Evolutionary conservation across 2,888 invertebrate genomes (phyloP).

Genomic region (Iphiclides podalirius): DNA sequence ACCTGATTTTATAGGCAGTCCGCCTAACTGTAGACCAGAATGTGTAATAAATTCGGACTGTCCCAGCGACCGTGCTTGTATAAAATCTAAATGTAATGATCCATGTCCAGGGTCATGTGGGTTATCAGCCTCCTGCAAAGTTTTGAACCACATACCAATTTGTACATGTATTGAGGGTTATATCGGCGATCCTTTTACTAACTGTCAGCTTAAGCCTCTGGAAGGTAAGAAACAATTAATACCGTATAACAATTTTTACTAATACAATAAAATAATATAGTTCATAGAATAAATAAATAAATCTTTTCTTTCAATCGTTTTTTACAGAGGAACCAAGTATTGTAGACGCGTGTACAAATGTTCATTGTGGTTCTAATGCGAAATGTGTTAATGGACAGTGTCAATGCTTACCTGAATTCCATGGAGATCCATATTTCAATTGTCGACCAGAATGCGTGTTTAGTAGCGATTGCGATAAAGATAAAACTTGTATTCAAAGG

Average conservation of each 20-base stretch:
- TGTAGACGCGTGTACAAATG: slow-evolving; percentile 84
- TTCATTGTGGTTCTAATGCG: slow-evolving; percentile 84
- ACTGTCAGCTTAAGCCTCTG: slow-evolving; percentile 73
- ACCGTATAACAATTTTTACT: slow-evolving; percentile 1
- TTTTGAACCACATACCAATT: slow-evolving; percentile 87
- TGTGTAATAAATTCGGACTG: slow-evolving; percentile 88
- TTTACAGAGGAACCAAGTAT: slow-evolving; percentile 55
- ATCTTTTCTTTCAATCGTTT: background rate
- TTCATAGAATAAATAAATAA: too few relatives aligned
- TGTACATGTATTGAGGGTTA: slow-evolving; percentile 87
- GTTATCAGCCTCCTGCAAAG: slow-evolving; percentile 79
- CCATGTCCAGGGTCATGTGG: slow-evolving; percentile 91
- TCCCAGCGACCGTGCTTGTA: slow-evolving; percentile 85
- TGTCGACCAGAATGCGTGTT: slow-evolving; percentile 90
- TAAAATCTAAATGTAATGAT: slow-evolving; percentile 86
- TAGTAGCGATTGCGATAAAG: slow-evolving; percentile 85
- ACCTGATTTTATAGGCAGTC: slow-evolving; percentile 83
- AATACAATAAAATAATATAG: too few relatives aligned
- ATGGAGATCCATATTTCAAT: slow-evolving; percentile 86
- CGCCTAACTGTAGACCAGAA: slow-evolving; percentile 85
- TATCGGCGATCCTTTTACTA: slow-evolving; percentile 87
- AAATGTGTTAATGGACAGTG: slow-evolving; percentile 84
- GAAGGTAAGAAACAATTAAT: slow-evolving; percentile 61
- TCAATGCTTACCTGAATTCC: slow-evolving; percentile 85
- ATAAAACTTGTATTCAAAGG: slow-evolving; percentile 85